phyloP scores from a whole-genome alignment of 2,888 invertebrate genomes.

The Brachyptera risi region DNA sequence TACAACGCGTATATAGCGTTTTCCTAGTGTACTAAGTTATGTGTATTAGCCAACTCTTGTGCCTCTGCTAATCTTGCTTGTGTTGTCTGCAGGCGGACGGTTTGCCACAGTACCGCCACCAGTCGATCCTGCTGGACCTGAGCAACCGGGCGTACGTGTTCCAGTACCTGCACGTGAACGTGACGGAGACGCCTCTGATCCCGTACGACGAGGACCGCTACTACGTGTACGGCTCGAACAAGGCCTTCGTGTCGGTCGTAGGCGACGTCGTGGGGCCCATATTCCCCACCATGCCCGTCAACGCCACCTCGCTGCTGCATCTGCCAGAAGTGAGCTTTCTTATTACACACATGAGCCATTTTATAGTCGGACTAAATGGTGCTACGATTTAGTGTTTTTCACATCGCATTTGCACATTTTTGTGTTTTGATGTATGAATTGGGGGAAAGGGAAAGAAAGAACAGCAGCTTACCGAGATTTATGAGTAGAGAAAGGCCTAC shows the following conservation, averaged over 20 bases:
- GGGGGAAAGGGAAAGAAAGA: too few species aligned
- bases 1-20: too few species aligned
- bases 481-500: too few species aligned
- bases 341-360: constrained; percentile 31
- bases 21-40: too few species aligned
- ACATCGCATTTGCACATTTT: too few species aligned
- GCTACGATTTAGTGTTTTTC: too few species aligned
- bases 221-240: constrained; percentile 91
- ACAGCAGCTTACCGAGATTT: too few species aligned
- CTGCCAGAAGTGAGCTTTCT: constrained; percentile 73
- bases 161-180: constrained; percentile 93
- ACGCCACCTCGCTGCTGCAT: constrained; percentile 73
- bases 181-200: constrained; percentile 89
- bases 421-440: too few species aligned
- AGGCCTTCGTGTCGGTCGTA: constrained; percentile 74
- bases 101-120: constrained; percentile 86
- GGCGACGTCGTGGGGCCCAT: constrained; percentile 92
- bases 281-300: constrained; percentile 89
- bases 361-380: too few species aligned
- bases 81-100: constrained; percentile 68
- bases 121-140: constrained; percentile 85
- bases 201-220: constrained; percentile 87
- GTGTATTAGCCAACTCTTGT: too few species aligned
- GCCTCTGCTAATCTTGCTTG: background rate
- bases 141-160: constrained; percentile 88